These are phyloP conservation scores for Perca flavescens DNA, from an alignment of 2,113 vertebrate species.

Conservation along the genomic window DNA sequence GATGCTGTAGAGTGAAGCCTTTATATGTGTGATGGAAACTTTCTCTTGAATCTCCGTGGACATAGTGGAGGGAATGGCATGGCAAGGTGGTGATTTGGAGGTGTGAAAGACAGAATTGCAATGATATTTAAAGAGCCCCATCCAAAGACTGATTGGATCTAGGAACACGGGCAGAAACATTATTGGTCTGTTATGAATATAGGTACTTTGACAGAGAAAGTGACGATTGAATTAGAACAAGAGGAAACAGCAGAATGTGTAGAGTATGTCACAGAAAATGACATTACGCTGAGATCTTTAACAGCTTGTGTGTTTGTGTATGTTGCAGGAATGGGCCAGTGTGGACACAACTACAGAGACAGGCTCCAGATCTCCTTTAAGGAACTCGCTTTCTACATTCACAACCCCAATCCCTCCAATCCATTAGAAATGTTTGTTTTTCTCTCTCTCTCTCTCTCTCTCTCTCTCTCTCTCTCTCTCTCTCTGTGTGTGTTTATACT, in stretches of 20 bases:
- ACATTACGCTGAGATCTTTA: constrained; percentile 22
- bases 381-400: constrained; percentile 74
- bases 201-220: neutral
- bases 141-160: neutral
- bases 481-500: constrained; percentile 19
- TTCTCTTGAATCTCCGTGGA: neutral
- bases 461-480: neutral
- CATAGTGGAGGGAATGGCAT: neutral
- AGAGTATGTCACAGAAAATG: constrained; percentile 23
- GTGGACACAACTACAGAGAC: constrained; percentile 28
- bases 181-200: too few relatives aligned
- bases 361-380: constrained; percentile 48
- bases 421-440: constrained; percentile 52
- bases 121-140: neutral
- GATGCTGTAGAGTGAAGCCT: neutral
- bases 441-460: constrained; percentile 12
- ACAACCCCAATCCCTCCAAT: constrained; percentile 40
- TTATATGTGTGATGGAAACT: neutral
- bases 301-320: constrained; percentile 33
- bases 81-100: too few relatives aligned
- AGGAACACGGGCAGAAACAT: neutral
- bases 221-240: neutral
- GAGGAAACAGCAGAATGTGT: neutral
- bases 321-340: constrained; percentile 68
- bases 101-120: neutral